A percentile compares a stretch with the other conserved stretches of the same genome.
Evolutionary conservation across 1,140 invertebrate genomes (phyloP).

Genomic region (Rhagoletis zephyria): DNA sequence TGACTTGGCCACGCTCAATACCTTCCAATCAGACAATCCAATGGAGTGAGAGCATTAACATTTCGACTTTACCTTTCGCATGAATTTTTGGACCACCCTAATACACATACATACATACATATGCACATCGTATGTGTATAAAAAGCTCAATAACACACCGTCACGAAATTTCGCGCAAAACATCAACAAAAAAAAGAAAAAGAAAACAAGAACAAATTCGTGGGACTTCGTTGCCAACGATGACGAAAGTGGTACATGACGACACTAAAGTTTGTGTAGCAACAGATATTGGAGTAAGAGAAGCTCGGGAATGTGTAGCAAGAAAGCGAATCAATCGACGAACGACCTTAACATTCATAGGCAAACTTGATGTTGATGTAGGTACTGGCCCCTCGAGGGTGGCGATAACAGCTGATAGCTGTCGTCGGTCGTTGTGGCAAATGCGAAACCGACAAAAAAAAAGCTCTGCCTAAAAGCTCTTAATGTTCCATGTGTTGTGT

Average conservation of each 20-base stretch:
- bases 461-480: neutral
- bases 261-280: neutral
- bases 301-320: neutral
- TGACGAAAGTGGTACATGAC: conserved; percentile 8
- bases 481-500: neutral
- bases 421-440: neutral
- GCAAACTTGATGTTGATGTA: neutral
- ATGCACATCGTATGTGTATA: neutral
- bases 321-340: neutral
- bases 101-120: too few species aligned
- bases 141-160: neutral
- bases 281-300: neutral
- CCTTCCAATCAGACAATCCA: too few species aligned
- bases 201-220: neutral
- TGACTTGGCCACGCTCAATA: too few species aligned
- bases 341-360: conserved; percentile 3
- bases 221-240: neutral
- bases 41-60: too few species aligned
- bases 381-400: neutral
- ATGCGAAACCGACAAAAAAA: neutral
- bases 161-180: neutral
- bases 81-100: too few species aligned
- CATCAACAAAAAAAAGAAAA: neutral
- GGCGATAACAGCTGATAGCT: conserved; percentile 3
- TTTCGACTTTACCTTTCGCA: too few species aligned